Base-by-base conservation (phyloP, 2,888 invertebrate genomes). In the Polyploca ridens region DNA sequence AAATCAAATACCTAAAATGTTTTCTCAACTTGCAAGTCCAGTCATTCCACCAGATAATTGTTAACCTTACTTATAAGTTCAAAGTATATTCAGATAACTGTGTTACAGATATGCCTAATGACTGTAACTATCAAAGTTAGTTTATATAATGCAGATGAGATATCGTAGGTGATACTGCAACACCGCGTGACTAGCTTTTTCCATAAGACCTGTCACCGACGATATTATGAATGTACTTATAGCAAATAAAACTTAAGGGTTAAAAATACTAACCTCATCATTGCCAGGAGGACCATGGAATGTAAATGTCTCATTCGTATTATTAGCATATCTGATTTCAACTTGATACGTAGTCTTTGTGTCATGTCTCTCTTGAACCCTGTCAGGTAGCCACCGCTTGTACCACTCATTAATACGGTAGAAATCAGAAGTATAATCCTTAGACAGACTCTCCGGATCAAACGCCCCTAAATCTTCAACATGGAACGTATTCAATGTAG, bases 401-500 rank as follows among this genome's bases (percentile, higher is more conserved):
- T 98, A 99, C 99, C 99, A 99, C 85, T 99, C 98, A 85, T 99
- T 99, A 59, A 97, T 98, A 71, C 98, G 96, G 87, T 98, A 99
- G 78, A 96, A 96, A 79, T 98, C 98, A 0, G 97, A 96, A 0
- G 98, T 97, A 84, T 99, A 99, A 90, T 99, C 99, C 69, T 96
- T 95, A 35, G 97, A 97, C 38, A 96, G 90, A 60, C 98, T 97
- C 6, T 97, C 97, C 0, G 96, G 95, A 0, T 97, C 96, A 81
- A 98, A 96, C 0, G 98, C 97, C 35, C 98, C 98, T 64, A 98
- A 94, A 94, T 99, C 98, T 73, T 96, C 95, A 1, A 98, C 96
- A 68, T 96, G 96, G 73, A 99, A 98, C 0, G 99, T 99, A 79
- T 98, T 98, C 83, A 99, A 94, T 0, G 99, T 99, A 0, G 99